A percentile compares a stretch with the other conserved stretches of the same genome.
These are phyloP conservation scores for Calonectris borealis DNA, from an alignment of 2,113 vertebrate species.

Conservation along the genomic window DNA sequence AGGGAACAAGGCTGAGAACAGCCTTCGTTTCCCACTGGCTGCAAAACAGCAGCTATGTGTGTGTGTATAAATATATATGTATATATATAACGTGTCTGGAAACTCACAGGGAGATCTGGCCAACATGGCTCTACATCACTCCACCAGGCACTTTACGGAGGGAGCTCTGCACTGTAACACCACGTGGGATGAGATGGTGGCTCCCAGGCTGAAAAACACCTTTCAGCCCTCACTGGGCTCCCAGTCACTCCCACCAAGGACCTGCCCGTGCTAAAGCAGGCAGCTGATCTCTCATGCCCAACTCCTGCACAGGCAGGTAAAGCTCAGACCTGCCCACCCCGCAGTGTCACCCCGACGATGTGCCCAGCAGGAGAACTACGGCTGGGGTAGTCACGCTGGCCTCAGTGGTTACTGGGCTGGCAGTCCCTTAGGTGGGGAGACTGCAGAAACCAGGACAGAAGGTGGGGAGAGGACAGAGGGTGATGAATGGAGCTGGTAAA, in stretches of 20 bases:
- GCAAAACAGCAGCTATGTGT: background rate
- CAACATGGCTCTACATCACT: background rate
- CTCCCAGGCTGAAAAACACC: background rate
- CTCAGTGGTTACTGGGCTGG: background rate
- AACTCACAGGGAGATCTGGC: background rate
- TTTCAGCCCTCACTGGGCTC: background rate
- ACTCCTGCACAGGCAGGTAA: background rate
- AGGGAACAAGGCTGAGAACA: conserved; percentile 13
- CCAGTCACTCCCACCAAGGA: background rate
- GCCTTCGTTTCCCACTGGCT: conserved; percentile 12
- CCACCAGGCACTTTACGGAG: background rate
- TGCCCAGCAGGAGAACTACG: background rate
- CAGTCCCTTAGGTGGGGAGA: background rate
- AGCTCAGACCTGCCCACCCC: background rate
- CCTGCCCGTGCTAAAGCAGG: background rate
- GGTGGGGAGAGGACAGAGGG: background rate
- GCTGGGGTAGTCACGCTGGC: background rate
- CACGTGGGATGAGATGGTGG: background rate
- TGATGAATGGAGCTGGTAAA: background rate
- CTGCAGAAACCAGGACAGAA: background rate
- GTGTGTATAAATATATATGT: background rate
- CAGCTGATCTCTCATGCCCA: background rate
- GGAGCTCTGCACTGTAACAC: background rate
- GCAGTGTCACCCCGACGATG: background rate
- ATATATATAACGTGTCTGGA: background rate